Percentiles rank a stretch among this genome's conserved stretches.
phyloP scores from a whole-genome alignment of 2,113 vertebrate genomes.

The Cromileptes altivelis region DNA sequence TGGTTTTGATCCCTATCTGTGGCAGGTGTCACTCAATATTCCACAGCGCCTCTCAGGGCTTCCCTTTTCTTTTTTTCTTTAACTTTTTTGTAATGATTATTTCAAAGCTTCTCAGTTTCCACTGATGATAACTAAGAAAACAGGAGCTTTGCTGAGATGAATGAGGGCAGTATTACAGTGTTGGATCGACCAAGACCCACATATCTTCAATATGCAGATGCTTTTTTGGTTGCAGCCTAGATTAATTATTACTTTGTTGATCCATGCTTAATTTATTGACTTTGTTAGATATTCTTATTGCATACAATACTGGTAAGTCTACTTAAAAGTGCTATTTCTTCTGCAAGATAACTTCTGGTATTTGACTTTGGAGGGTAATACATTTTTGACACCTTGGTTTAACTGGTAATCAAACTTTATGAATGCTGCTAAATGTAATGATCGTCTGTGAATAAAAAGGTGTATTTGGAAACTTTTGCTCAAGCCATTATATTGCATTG shows the following conservation, averaged over 20 bases:
- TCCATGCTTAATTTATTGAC: neutral
- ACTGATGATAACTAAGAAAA: conserved; percentile 28
- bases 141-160: conserved; percentile 37
- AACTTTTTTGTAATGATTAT: neutral
- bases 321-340: neutral
- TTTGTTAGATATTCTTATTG: neutral
- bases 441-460: neutral
- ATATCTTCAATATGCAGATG: neutral
- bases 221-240: neutral
- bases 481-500: neutral
- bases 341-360: neutral
- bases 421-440: neutral
- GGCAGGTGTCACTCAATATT: conserved; percentile 64
- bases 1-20: conserved; percentile 54
- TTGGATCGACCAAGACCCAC: neutral
- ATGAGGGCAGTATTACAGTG: conserved; percentile 7
- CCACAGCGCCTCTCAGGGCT: conserved; percentile 6
- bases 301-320: neutral
- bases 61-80: neutral
- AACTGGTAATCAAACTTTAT: neutral
- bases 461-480: neutral
- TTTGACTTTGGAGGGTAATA: neutral
- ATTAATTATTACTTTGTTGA: neutral
- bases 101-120: conserved; percentile 32
- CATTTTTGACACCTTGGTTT: neutral